Percentiles rank a stretch among this genome's conserved stretches.
Evolutionary conservation across 2,888 invertebrate species (phyloP).

Genomic region (Dynastes maya): DNA sequence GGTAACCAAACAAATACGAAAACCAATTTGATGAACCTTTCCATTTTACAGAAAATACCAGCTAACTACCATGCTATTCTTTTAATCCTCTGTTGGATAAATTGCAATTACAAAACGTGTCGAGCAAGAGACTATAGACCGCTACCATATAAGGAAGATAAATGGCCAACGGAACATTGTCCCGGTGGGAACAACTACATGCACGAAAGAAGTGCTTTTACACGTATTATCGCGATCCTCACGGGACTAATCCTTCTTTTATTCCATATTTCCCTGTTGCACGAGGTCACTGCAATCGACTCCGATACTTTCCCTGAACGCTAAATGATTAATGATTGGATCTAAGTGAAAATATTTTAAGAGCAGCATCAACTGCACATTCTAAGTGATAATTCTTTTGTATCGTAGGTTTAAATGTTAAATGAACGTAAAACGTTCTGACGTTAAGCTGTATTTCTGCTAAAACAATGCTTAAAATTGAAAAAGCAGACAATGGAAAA

Average conservation of each 20-base stretch:
- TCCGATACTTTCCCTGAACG: background rate
- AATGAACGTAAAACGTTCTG: no score
- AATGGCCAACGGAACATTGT: conserved; percentile 16
- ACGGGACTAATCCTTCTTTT: conserved; percentile 6
- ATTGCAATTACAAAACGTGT: no score
- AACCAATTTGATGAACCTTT: no score
- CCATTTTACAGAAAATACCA: no score
- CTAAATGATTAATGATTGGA: background rate
- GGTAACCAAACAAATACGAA: no score
- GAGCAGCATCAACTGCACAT: background rate
- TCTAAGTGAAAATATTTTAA: no score
- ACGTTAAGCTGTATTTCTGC: no score
- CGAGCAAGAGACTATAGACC: no score
- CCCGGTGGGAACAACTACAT: conserved; percentile 14
- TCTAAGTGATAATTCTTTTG: background rate
- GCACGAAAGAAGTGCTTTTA: conserved; percentile 6
- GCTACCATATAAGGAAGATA: conserved; percentile 17
- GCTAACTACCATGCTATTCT: no score
- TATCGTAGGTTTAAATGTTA: background rate
- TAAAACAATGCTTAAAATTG: no score
- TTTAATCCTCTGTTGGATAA: no score
- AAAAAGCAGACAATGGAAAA: no score
- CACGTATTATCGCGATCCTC: conserved; percentile 25
- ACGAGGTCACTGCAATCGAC: background rate
- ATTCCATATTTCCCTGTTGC: conserved; percentile 2